These are phyloP conservation scores for Furcula furcula DNA, from an alignment of 2,888 invertebrate genomes.

Conservation along the genomic window DNA sequence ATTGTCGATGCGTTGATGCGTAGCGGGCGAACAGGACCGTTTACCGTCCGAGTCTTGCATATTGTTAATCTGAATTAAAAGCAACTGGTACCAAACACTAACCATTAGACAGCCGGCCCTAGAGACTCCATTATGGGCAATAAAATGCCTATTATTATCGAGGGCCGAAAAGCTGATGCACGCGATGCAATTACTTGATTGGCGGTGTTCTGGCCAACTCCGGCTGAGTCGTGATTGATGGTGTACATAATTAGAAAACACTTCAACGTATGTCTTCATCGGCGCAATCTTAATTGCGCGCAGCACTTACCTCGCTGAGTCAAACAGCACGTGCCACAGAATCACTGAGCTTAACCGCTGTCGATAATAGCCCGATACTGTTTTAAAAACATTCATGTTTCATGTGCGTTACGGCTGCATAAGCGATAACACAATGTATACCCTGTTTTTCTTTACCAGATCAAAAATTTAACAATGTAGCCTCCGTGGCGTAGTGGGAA, in stretches of 20 bases:
- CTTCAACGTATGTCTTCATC: conserved; percentile 80
- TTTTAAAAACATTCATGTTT: conserved; percentile 36
- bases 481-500: too few species aligned
- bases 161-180: conserved; percentile 81
- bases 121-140: conserved; percentile 81
- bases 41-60: conserved; percentile 61
- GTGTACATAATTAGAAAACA: conserved; percentile 81
- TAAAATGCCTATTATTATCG: conserved; percentile 82
- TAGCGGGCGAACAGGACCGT: conserved; percentile 36
- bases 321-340: conserved; percentile 66
- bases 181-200: conserved; percentile 82
- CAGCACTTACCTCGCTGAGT: conserved; percentile 77
- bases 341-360: conserved; percentile 31
- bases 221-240: conserved; percentile 74
- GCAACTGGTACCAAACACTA: conserved; percentile 61
- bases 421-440: conserved; percentile 24
- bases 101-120: conserved; percentile 72
- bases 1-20: conserved; percentile 32
- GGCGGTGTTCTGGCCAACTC: conserved; percentile 74
- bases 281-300: conserved; percentile 75
- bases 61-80: conserved; percentile 77
- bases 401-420: conserved; percentile 28
- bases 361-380: conserved; percentile 42
- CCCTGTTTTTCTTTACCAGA: too few species aligned
- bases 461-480: too few species aligned